Conservation (phyloP, 2,797 vertebrate genomes). For the Heteromormyrus szaboi region DNA sequence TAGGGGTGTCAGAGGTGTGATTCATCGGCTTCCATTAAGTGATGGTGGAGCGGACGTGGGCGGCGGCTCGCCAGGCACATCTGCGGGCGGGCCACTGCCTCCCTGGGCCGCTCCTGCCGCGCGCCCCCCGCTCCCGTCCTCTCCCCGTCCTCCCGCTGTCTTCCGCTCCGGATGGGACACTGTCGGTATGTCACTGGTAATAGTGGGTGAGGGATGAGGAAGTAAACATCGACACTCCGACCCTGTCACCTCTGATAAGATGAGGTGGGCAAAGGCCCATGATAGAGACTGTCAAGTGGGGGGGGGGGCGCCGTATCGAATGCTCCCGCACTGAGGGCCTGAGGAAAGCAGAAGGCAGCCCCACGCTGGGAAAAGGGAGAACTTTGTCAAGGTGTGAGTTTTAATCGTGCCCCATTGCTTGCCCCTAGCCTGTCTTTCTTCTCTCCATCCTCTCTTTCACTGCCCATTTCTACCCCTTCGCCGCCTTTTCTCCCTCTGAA, state of each 20-base stretch:
- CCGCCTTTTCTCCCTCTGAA: constrained; percentile 59
- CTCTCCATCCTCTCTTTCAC: constrained; percentile 30
- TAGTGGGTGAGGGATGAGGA: not conserved
- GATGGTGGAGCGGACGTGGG: constrained; percentile 71
- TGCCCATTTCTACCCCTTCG: constrained; percentile 49
- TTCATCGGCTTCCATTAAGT: constrained; percentile 81
- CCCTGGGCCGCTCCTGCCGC: not conserved
- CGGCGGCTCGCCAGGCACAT: constrained; percentile 64
- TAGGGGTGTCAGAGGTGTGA: constrained; percentile 81
- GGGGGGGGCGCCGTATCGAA: constrained; percentile 29
- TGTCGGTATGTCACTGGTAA: not conserved
- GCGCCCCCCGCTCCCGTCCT: not conserved
- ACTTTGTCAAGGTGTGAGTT: constrained; percentile 70
- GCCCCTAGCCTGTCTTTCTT: constrained; percentile 19
- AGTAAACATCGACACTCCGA: not conserved
- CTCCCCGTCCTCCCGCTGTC: not conserved
- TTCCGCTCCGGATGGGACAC: not conserved
- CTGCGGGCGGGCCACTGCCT: constrained; percentile 54
- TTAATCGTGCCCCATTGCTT: constrained; percentile 68
- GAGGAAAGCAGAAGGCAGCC: constrained; percentile 47
- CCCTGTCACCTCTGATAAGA: not conserved
- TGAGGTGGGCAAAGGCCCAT: not conserved
- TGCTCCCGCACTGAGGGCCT: constrained; percentile 55
- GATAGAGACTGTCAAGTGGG: constrained; percentile 21
- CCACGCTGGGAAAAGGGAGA: constrained; percentile 50